Conservation (phyloP, 2,797 vertebrate genomes). For the Heliangelus exortis region DNA sequence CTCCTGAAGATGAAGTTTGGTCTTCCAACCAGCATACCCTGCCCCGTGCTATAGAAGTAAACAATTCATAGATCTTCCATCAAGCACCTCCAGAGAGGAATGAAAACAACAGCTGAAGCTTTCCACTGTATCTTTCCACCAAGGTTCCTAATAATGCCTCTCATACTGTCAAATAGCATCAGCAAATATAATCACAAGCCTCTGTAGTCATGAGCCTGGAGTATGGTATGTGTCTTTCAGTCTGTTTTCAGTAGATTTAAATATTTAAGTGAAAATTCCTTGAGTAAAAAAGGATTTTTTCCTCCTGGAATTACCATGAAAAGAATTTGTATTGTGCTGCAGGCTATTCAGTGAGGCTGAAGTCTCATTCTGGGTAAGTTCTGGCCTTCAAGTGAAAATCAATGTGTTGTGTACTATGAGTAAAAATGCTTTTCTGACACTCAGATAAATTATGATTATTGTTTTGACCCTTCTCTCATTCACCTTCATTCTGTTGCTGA, state of each 20-base stretch:
- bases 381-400: slow-evolving; percentile 16
- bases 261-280: slow-evolving; percentile 26
- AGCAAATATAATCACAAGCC: background rate
- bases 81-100: background rate
- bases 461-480: slow-evolving; percentile 48
- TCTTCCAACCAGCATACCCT: background rate
- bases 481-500: slow-evolving; percentile 28
- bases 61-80: background rate
- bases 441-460: slow-evolving; percentile 18
- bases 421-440: slow-evolving; percentile 41
- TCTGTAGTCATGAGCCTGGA: background rate
- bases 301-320: background rate
- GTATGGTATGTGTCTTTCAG: background rate
- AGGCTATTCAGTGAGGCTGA: background rate
- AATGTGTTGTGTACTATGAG: background rate
- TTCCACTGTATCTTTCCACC: background rate
- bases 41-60: background rate
- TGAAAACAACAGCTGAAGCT: background rate
- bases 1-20: background rate
- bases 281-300: background rate
- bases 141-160: background rate
- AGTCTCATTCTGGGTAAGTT: background rate
- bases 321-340: background rate
- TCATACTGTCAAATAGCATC: background rate
- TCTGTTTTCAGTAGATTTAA: slow-evolving; percentile 7